Conservation (phyloP, 2,888 invertebrate genomes). For the Noctua pronuba region DNA sequence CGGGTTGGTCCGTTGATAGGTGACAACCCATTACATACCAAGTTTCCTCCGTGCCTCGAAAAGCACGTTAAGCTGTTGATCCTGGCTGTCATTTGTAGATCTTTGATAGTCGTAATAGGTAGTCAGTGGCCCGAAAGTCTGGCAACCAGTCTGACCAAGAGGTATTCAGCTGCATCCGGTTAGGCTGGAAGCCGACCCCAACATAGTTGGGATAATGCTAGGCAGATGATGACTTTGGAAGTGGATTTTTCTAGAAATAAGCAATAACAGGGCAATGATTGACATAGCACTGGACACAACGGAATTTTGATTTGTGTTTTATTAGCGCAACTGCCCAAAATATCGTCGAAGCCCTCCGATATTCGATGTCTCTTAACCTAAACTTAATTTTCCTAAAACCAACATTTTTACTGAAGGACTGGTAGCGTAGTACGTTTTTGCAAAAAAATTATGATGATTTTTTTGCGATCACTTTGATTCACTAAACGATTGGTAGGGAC, state of each 20-base stretch:
- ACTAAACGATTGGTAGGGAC: not conserved
- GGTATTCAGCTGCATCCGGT: no score
- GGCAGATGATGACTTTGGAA: not conserved
- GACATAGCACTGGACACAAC: not conserved
- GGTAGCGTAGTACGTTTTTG: not conserved
- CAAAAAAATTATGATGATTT: not conserved
- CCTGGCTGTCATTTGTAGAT: no score
- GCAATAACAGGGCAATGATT: not conserved
- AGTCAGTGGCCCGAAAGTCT: no score
- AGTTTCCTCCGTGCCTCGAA: no score
- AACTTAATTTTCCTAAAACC: not conserved
- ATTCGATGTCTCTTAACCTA: not conserved
- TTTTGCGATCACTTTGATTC: not conserved
- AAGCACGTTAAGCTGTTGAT: no score
- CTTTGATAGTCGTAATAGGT: no score
- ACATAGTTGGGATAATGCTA: no score
- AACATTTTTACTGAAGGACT: not conserved
- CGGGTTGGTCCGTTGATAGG: no score
- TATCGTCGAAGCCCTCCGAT: not conserved
- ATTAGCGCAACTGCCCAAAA: not conserved
- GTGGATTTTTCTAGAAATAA: not conserved
- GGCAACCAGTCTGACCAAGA: no score
- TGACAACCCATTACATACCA: no score
- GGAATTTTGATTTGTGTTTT: not conserved
- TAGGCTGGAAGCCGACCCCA: no score